Base-by-base conservation (phyloP, 2,888 invertebrate species). In the Abrostola triplasia region DNA sequence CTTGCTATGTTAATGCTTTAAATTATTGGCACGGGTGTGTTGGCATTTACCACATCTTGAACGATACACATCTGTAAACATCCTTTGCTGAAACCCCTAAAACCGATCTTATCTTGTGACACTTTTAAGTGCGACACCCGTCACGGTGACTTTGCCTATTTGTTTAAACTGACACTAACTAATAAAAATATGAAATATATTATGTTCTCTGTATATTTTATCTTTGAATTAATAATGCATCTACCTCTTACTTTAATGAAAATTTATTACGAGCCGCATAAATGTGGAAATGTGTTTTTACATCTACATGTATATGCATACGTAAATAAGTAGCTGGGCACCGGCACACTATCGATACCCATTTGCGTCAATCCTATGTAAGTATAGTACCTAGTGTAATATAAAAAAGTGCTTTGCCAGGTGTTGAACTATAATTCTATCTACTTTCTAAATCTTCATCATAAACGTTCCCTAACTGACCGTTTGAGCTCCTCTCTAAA, bases 11-110 rank as follows among this genome's bases (percentile, higher is more conserved):
- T 47, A 66, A 11, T 63, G 50, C 40, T 71, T 73, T 80, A 76
- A 83, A 67, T 77, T 79, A 84, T 84, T 80, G 70, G 80, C 82
- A 74, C 83, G 66, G 70, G 64, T 75, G 77, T 66, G 63, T 77
- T 85, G 81, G 82, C 82, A 78, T 79, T 77, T 76, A 65, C 67
- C 52, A 63, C 67, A 67, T 55, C 37, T 53, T 41, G 51, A 67
- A 68, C 72, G 72, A 71, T 71, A 65, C 55, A 75, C 68, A 72
- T 71, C 62, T 64, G 66, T 80, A 77, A 81, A 79, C 72, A 77
- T 76, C 73, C 75, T 74, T 62, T 65, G 24, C 12, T 47, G 37
- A 51, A 68, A 60, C 65, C 60, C 65, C 59, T 65, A 59, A 66
- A 63, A 65, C 58, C 59, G 79, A 81, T 80, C 68, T 75, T 78